Base-by-base conservation (phyloP, 2,113 vertebrate species). In the Rhagologus leucostigma region DNA sequence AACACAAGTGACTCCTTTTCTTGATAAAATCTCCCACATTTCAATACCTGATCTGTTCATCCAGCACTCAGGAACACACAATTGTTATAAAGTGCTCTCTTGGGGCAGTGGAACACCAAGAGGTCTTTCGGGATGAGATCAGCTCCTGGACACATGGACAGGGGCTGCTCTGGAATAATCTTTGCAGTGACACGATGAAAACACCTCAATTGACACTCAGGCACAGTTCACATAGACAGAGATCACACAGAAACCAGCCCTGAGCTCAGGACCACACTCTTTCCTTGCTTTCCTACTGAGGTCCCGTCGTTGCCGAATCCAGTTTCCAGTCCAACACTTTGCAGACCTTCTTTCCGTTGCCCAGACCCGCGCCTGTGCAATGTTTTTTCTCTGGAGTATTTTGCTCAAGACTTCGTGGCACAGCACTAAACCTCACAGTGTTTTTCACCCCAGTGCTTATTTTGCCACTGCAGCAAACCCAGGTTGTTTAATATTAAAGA, bases 51-150 rank as follows among this genome's bases (percentile, higher is more conserved):
- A 15, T 39, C 23, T 32, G 39, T 17, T 71, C 18, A 26, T 30
- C 64, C 24, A 39, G 22, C 6, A 29, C 11, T 26, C 1, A 6
- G 39, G 46, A 55, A 49, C 26, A 4, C 0, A 1, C 22, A 60
- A 19, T 18, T 8, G 1, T 6, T 15, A 1, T 1, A 9, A 65
- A 23, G 1, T 4, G 18, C 30, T 37, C 30, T 30, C 19, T 0
- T 6, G 24, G 67, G 32, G 13, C 17, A 42, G 35, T 21, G 52
- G 21, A 50, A 67, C 35, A 57, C 60, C 62, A 32, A 35, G 26
- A 67, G 62, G 24, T 26, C 44, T 42, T 56, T 42, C 32, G 44
- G 63, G 63, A 52, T 52, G 46, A 77, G 53, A 44, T 52, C 46
- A 69, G 42, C 46, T 60, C 47, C 27, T 3, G 16, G 26, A 1